A percentile compares a stretch with the other conserved stretches of the same genome.
Conservation (phyloP, 2,888 invertebrate species). For the Drosophila prolongata region DNA sequence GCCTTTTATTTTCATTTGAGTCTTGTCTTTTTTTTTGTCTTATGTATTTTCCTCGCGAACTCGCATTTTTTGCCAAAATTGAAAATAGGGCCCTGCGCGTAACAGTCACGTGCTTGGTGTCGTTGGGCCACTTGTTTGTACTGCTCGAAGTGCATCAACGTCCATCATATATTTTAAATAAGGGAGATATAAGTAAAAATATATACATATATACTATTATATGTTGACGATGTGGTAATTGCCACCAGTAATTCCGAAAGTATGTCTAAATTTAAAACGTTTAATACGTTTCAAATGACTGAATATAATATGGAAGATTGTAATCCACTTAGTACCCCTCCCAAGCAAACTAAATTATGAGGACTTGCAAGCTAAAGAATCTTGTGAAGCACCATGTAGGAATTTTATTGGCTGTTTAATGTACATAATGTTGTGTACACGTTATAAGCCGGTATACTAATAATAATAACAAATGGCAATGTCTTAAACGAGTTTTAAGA, state of each 20-base stretch:
- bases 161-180: no score
- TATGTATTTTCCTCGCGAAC: no score
- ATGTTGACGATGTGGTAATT: slow-evolving; percentile 11
- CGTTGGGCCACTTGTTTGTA: no score
- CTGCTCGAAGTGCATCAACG: not conserved
- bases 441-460: slow-evolving; percentile 53
- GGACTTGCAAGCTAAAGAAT: slow-evolving; percentile 50
- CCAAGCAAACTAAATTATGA: slow-evolving; percentile 30
- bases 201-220: not conserved
- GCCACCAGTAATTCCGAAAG: slow-evolving; percentile 6
- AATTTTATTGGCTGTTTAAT: slow-evolving; percentile 44
- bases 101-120: not conserved
- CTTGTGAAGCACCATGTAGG: slow-evolving; percentile 51
- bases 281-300: slow-evolving; percentile 7
- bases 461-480: slow-evolving; percentile 59
- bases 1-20: no score
- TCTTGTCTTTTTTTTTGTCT: no score
- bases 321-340: slow-evolving; percentile 25
- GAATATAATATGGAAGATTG: slow-evolving; percentile 26
- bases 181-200: slow-evolving; percentile 5
- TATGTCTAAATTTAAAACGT: slow-evolving; percentile 7
- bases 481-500: slow-evolving; percentile 48
- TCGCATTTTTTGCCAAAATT: no score
- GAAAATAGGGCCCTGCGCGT: not conserved
- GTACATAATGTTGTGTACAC: slow-evolving; percentile 52